Evolutionary conservation across 2,888 invertebrate species (phyloP), one percentile per base, ranked within the genome.

Genomic region (Athalia cordata): DNA sequence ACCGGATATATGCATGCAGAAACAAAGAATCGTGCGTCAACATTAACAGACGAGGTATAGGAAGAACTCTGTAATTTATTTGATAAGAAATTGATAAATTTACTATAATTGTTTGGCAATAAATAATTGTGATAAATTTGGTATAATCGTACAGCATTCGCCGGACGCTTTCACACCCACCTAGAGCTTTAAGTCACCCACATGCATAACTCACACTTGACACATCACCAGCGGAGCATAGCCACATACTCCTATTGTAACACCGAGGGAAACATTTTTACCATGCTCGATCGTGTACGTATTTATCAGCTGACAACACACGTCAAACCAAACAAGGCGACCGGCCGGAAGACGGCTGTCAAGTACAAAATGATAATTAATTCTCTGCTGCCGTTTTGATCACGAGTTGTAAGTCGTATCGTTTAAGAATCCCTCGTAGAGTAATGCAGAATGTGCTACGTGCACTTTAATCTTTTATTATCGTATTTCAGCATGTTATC

Each of bases 291-390:
- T 52, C 11, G 55, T 55, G 55, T 8, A n/a, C 55, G 55, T 5
- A 55, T 50, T 29, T 11, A 68, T 68, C 68, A 68, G 68, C 68
- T 68, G 68, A 68, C 68, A 43, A 68, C 55, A 5, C 15, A 50
- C 55, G 29, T 15, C 9, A 7, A 68, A 50, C 47, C 68, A 6
- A 52, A 61, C 61, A 11, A 61, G 5, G 61, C 7, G 9, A 68
- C 68, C 55, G 68, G 68, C 68, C 68, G 68, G 68, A 68, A 68
- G 68, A 43, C 68, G 68, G 68, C 50, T 55, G 68, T 68, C 68
- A 45, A 59, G 57, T 72, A 72, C 47, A 59, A 52, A 68, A 68
- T 68, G 57, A 47, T 57, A 47, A 59, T 45, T 43, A 68, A 59
- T 72, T 49, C 13, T 72, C 47, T 59, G 13, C 8, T 47, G 7